Percentiles rank a stretch among this genome's conserved stretches.
Conservation (phyloP, 2,113 vertebrate genomes). For the Mionectes macconnelli region DNA sequence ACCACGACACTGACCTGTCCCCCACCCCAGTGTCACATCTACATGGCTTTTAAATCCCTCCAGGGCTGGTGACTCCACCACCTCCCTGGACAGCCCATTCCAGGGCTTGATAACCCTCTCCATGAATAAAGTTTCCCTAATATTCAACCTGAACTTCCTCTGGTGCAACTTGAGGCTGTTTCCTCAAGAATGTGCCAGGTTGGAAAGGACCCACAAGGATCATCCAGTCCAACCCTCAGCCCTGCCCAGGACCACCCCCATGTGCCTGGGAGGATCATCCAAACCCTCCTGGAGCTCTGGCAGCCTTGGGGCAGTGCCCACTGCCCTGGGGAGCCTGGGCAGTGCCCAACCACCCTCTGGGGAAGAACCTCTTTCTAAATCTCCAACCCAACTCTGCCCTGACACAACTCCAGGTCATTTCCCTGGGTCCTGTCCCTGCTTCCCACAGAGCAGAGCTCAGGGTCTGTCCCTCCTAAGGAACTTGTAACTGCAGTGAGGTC, state of each 20-base stretch:
- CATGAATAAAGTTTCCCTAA: neutral
- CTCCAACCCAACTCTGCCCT: neutral
- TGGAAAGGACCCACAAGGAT: neutral
- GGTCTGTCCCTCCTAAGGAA: neutral
- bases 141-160: neutral
- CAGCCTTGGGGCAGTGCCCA: neutral
- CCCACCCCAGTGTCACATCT: neutral
- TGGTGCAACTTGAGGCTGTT: rapidly evolving
- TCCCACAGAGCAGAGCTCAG: too few species aligned
- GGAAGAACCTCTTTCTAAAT: neutral
- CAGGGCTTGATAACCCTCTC: neutral
- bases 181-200: neutral
- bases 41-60: neutral
- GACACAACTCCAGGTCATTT: too few species aligned
- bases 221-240: neutral
- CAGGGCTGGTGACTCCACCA: neutral
- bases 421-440: too few species aligned
- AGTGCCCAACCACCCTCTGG: neutral
- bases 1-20: neutral
- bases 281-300: neutral
- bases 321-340: neutral
- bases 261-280: neutral
- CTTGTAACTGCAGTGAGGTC: neutral
- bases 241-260: neutral
- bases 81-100: neutral